Evolutionary conservation across 2,113 vertebrate species (phyloP), one percentile per base, ranked within the genome.

Genomic region (Calyptomena viridis): DNA sequence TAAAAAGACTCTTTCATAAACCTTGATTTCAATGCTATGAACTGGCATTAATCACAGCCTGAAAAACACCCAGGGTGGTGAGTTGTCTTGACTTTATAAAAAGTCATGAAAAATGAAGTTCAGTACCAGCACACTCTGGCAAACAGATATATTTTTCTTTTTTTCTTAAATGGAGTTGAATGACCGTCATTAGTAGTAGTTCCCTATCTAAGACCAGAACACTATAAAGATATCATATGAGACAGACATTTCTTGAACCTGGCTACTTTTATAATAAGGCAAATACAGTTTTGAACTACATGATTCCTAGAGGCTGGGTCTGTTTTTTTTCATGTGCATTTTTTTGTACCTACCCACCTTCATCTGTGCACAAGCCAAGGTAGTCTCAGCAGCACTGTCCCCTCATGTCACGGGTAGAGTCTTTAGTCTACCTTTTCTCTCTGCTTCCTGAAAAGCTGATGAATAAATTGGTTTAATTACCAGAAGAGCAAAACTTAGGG

Each of bases 101-200:
- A 93, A 94, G 55, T 62, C 55, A 67, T 55, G 40, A 83, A 87
- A 69, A 77, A 92, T 18, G 17, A 72, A 91, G 25, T 64, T 94
- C 82, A 69, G 71, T 50, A 79, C 17, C 46, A 85, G n/a, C 24
- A 20, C 12, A 50, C 53, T 64, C 35, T 64, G 21, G 33, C 31
- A 93, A 90, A 76, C 13, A 87, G 56, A 6, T 21, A 33, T 30
- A 3, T 44, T 68, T 74, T 55, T 42, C 7, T 14, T 16, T 74
- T 47, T 77, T 60, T 46, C 18, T 72, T 31, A 33, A 71, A 52
- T 15, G 9, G 69, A 90, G 49, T 42, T 44, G 23, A 80, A 50
- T 17, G 21, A 23, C 23, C 77, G 23, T 50, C 55, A 69, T 46
- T 59, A 69, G 58, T 72, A 89, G 28, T 25, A 16, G 11, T 9